These are phyloP conservation scores for Poeciliopsis gracilis DNA, from an alignment of 2,797 vertebrate species.

Conservation along the genomic window DNA sequence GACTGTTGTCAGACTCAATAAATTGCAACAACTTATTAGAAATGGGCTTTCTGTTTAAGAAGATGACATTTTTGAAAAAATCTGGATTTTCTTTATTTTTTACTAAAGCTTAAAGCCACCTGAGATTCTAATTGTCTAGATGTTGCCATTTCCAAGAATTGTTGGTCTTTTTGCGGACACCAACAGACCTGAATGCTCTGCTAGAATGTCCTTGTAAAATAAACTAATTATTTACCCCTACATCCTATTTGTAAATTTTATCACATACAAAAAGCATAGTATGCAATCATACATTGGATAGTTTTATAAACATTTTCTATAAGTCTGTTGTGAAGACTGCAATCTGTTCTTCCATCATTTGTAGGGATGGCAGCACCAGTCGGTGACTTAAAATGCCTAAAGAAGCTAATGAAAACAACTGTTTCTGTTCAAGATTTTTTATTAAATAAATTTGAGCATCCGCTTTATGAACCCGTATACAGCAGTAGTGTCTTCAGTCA, in stretches of 20 bases:
- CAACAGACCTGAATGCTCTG: background rate
- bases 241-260: background rate
- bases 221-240: background rate
- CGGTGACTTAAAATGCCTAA: background rate
- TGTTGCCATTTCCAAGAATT: background rate
- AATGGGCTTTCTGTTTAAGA: too few relatives aligned
- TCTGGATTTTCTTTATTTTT: too few relatives aligned
- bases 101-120: background rate
- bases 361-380: background rate
- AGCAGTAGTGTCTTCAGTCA: background rate
- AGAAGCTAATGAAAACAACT: background rate
- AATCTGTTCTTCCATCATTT: background rate
- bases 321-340: background rate
- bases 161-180: background rate
- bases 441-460: background rate
- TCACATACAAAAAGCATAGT: background rate
- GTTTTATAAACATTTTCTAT: background rate
- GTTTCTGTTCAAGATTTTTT: background rate
- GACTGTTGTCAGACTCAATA: background rate
- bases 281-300: background rate
- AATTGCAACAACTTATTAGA: background rate
- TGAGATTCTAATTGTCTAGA: background rate
- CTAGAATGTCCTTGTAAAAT: background rate
- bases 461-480: background rate
- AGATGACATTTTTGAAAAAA: too few relatives aligned